Evolutionary conservation across 2,113 vertebrate species (phyloP).

Genomic region (Neodon shergylaensis): DNA sequence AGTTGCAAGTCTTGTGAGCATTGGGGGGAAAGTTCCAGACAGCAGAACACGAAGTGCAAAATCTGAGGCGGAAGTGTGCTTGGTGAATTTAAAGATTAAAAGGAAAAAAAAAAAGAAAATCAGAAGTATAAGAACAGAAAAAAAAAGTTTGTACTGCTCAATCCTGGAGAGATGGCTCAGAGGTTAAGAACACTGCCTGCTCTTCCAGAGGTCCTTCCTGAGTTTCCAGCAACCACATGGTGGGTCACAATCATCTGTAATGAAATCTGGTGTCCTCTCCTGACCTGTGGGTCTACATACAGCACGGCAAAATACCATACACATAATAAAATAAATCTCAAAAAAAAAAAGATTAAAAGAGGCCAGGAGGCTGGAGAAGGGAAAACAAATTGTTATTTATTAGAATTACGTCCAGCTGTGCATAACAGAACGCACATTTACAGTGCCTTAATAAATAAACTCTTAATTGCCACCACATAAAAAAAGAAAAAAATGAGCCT

Average conservation of each 20-base stretch:
- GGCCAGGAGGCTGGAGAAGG: neutral
- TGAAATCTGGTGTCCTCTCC: too few relatives aligned
- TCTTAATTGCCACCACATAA: neutral
- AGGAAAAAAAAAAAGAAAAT: too few relatives aligned
- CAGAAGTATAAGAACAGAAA: too few relatives aligned
- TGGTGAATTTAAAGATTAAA: neutral
- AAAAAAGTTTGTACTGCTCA: neutral
- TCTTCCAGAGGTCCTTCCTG: too few relatives aligned
- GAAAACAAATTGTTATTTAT: neutral
- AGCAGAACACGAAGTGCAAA: neutral
- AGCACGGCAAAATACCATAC: too few relatives aligned
- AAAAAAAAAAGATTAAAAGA: neutral
- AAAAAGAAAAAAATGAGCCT: neutral
- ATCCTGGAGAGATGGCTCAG: too few relatives aligned
- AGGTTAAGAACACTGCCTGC: too few relatives aligned
- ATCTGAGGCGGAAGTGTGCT: neutral
- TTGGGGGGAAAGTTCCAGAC: neutral
- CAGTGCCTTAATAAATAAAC: neutral
- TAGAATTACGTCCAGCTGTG: conserved; percentile 14
- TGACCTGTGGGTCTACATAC: too few relatives aligned
- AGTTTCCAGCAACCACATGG: too few relatives aligned
- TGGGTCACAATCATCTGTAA: too few relatives aligned
- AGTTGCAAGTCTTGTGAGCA: neutral
- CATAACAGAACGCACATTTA: neutral
- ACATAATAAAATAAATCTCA: too few relatives aligned